Base-by-base conservation (phyloP, 2,888 invertebrate species). In the Meteorus cinctellus region DNA sequence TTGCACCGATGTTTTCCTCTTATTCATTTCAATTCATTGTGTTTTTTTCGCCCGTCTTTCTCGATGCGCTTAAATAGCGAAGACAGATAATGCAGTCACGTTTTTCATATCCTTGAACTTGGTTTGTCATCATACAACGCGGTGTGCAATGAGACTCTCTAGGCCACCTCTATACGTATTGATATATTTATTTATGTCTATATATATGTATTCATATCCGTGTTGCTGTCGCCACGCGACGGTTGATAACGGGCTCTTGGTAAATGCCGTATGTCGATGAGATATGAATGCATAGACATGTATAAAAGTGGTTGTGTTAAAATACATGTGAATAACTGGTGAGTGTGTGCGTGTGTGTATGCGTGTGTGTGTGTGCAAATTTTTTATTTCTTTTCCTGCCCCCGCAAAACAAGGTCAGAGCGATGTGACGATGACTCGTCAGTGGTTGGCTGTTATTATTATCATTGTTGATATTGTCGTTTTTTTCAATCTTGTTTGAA, bases 21-120 rank as follows among this genome's bases (percentile, higher is more conserved):
- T 14, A 55, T 59, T 70, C 60, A 55, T 41, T 51, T 19, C 10
- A 19, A 16, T 68, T 67, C 0, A 62, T 67, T 62, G 51, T 31
- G 63, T 45, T 59, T 36, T 72, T 68, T 63, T 36, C 5, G 16
- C 63, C 19, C 48, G 16, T 41, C 5, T 36, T 16, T 16, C 4
- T 48, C 4, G 48, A 8, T 34, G 8, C 19, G n/a, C 6, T 8
- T 34, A 59, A 69, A 69, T 51, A 2, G 70, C 72, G 68, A 77
- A 67, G 70, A 74, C 74, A 74, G 75, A 78, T 80, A 83, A 76
- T 65, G 68, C 65, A 77, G 73, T 82, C 84, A 81, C 82, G 83
- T 82, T 80, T 73, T 55, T 24, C 75, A 68, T 76, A 73, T 75
- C 84, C 85, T 85, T 85, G 85, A 85, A 85, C 85, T 85, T 85